phyloP scores from a whole-genome alignment of 1,140 invertebrate genomes.

The Geopemphigus sp. region DNA sequence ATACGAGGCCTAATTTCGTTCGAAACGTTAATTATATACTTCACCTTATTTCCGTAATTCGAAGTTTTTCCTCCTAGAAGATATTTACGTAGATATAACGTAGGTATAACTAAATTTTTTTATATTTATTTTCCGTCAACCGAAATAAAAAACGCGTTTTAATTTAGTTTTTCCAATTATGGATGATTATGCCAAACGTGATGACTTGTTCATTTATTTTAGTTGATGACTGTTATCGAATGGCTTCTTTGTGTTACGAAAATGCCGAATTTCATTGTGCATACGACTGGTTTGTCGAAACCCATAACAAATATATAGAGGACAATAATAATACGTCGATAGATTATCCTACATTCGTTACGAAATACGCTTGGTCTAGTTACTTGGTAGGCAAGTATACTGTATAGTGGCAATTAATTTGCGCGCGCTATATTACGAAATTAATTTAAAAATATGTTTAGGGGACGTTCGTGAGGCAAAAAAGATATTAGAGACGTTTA shows the following conservation, averaged over 20 bases:
- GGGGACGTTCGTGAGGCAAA: not conserved
- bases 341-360: not conserved
- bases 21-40: no score
- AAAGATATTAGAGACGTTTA: not conserved
- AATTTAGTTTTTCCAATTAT: no score
- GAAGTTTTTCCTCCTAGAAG: no score
- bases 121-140: no score
- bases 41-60: no score
- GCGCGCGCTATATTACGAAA: no score
- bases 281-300: not conserved
- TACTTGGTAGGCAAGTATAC: not conserved
- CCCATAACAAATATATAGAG: not conserved
- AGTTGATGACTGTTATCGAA: slow-evolving; percentile 15
- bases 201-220: not conserved
- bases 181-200: no score
- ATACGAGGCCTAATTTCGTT: no score
- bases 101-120: no score
- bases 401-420: not conserved
- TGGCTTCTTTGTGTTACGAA: slow-evolving; percentile 15
- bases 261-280: slow-evolving; percentile 15
- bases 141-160: no score
- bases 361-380: not conserved
- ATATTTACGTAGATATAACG: no score
- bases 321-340: not conserved
- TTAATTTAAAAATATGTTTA: not conserved